Conservation (phyloP, 2,113 vertebrate genomes). For the Sterna hirundo region DNA sequence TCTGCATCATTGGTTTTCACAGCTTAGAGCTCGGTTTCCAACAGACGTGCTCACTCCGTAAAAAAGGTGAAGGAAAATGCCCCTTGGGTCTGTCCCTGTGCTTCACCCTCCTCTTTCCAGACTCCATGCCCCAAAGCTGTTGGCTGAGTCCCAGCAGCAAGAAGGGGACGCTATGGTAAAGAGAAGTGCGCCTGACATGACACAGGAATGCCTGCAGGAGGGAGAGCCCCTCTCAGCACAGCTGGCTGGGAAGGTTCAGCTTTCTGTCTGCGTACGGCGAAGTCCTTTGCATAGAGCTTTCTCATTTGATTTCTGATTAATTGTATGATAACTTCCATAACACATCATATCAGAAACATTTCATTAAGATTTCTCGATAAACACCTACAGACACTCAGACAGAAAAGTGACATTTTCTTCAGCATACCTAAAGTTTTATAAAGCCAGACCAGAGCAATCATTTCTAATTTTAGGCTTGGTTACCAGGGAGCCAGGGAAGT, state of each 20-base stretch:
- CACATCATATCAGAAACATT: neutral
- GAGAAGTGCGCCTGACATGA: accelerated
- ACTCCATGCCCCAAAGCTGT: neutral
- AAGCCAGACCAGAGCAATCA: neutral
- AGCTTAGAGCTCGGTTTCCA: neutral
- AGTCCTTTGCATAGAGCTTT: neutral
- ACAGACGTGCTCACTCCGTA: neutral
- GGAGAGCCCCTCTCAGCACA: neutral
- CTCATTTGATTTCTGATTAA: neutral
- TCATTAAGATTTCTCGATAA: neutral
- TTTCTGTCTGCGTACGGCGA: neutral
- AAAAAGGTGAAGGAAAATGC: neutral
- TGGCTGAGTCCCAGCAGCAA: neutral
- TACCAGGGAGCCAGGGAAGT: neutral
- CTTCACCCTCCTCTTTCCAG: neutral
- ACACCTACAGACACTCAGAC: neutral
- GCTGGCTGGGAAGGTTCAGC: neutral
- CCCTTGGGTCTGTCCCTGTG: neutral
- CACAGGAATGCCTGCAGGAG: neutral
- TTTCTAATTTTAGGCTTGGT: neutral
- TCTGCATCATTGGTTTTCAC: neutral
- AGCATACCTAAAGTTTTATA: neutral
- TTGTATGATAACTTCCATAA: neutral
- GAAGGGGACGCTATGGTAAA: neutral
- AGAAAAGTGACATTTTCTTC: neutral